phyloP scores from a whole-genome alignment of 1,140 invertebrate genomes.

The Trigoniulus corallinus region DNA sequence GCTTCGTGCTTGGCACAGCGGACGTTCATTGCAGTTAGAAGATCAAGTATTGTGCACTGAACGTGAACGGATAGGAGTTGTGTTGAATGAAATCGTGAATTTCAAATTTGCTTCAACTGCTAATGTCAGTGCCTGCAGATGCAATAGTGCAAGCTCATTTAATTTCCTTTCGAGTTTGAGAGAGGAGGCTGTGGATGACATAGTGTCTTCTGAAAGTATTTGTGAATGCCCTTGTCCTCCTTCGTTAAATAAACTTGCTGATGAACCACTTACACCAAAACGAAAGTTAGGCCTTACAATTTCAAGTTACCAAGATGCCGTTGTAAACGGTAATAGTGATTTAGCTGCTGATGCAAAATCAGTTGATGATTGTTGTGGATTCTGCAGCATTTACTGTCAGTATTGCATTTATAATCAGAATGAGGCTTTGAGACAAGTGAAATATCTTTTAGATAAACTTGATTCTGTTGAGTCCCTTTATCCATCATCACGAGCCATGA shows the following conservation, averaged over 20 bases:
- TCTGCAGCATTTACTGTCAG: constrained; percentile 40
- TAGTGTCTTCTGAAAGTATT: no score
- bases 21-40: constrained; percentile 49
- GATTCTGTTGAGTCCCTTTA: constrained; percentile 60
- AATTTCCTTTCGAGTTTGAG: neutral
- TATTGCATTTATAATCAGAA: constrained; percentile 47
- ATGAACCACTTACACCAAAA: neutral
- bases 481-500: constrained; percentile 64
- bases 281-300: neutral
- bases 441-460: constrained; percentile 46
- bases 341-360: neutral
- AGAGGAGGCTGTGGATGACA: constrained; percentile 13
- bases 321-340: no score
- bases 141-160: constrained; percentile 14
- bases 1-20: constrained; percentile 61
- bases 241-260: no score
- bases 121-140: neutral
- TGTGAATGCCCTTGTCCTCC: no score
- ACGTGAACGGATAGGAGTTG: constrained; percentile 43
- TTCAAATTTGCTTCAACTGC: constrained; percentile 37
- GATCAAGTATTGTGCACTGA: constrained; percentile 56
- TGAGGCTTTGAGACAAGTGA: constrained; percentile 51
- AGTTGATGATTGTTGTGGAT: neutral
- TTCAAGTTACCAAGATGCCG: neutral
- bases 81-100: constrained; percentile 55